Conservation (phyloP, 2,113 vertebrate species). For the Cepphus grylle region DNA sequence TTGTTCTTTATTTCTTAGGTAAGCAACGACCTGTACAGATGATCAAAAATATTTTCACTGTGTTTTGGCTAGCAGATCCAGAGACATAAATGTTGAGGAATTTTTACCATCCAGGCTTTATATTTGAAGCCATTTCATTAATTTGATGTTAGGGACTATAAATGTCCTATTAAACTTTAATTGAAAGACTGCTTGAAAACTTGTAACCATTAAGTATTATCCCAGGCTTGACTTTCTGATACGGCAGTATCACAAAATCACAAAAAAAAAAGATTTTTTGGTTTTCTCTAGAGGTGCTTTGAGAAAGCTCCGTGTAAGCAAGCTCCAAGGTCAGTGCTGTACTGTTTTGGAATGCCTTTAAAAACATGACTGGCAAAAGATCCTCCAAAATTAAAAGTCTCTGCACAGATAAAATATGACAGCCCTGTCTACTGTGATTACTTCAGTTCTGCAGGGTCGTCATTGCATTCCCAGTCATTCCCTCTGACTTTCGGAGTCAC, state of each 20-base stretch:
- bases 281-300: not conserved
- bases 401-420: slow-evolving; percentile 33
- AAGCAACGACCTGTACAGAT: not conserved
- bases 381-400: slow-evolving; percentile 5
- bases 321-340: slow-evolving; percentile 1
- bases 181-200: not conserved
- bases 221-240: not conserved
- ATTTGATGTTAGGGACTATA: not conserved
- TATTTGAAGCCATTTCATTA: not conserved
- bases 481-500: not conserved
- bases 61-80: not conserved
- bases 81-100: not conserved
- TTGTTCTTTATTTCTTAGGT: not conserved
- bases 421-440: slow-evolving; percentile 30
- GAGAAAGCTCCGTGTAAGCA: rapidly evolving
- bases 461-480: not conserved
- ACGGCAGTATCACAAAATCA: not conserved
- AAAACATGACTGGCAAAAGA: slow-evolving; percentile 22
- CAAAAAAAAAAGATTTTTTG: not conserved
- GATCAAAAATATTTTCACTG: not conserved
- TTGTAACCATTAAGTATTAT: not conserved
- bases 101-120: not conserved
- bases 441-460: not conserved
- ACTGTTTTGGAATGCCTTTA: not conserved
- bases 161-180: not conserved